Base-by-base conservation (phyloP, 2,113 vertebrate genomes). In the Bos javanicus region DNA sequence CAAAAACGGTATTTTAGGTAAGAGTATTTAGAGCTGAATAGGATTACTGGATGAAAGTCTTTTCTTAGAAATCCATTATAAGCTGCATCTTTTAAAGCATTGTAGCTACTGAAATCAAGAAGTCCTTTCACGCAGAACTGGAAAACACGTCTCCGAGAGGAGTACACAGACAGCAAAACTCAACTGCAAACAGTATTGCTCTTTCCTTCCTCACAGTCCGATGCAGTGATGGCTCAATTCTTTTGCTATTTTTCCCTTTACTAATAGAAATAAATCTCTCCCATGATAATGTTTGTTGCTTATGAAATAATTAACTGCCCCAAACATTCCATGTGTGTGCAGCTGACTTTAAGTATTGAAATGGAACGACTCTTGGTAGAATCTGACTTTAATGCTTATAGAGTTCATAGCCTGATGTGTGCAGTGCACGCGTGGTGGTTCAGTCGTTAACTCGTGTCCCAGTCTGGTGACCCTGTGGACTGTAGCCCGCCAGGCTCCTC, bases 351-450 rank as follows among this genome's bases (percentile, higher is more conserved):
- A 8, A 13, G 80, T 52, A 2, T 4, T 54, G 86, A 48, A 11
- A 90, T 23, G 36, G 10, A 43, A 28, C 46, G 2, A 26, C 39
- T 15, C 7, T 30, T 0, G 6, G 25, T 19, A 28, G 80, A 90
- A 33, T 43, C 2, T 25, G 2, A 5, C 59, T 60, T 33, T 43
- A 52, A 39, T 52, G 9, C 50, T 50, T 25, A 30, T 2, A 16
- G 12, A 19, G 15, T 10, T 76, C 26, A 21, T 0, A 25, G 39
- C 0, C 6, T 60, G 26, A 2, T 2, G 1, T 2, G 33, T 15
- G 54, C 43, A 21, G 1, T 6, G 4, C 17, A 10, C n/a, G 21
- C 2, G n/a, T 0, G 64, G 17, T 12, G n/a, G 4, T 3, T 71
- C 19, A 11, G 9, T 71, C 10, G 0, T 36, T 12, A 36, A 5